Evolutionary conservation across 2,113 vertebrate species (phyloP).

Genomic region (Cyanoramphus novaezelandiae): DNA sequence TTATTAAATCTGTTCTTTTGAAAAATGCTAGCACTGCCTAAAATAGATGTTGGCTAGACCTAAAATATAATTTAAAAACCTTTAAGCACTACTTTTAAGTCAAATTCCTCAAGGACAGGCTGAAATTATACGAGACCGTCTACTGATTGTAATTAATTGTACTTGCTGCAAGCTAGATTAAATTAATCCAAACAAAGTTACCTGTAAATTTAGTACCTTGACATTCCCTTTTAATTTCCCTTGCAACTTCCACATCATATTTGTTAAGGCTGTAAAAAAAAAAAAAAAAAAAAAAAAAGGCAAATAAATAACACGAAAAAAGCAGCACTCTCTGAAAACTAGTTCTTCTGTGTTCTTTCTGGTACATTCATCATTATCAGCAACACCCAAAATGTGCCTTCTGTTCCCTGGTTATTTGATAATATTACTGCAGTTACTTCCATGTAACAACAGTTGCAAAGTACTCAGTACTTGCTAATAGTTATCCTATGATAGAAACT

Average conservation of each 20-base stretch:
- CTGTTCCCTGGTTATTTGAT: too few species aligned
- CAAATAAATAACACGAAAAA: neutral
- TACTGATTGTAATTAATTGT: neutral
- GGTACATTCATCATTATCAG: neutral
- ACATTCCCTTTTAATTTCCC: neutral
- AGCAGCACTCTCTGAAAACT: neutral
- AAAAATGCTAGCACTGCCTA: neutral
- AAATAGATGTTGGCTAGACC: neutral
- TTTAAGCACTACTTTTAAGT: neutral
- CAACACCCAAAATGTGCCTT: neutral
- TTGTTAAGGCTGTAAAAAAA: neutral
- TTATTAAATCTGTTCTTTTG: neutral
- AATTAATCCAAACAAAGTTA: neutral
- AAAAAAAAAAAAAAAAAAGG: too few species aligned
- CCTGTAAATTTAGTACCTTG: neutral
- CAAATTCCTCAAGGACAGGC: neutral
- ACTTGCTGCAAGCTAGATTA: neutral
- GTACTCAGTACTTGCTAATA: neutral
- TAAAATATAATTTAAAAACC: neutral
- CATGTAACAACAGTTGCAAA: neutral
- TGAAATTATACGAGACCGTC: neutral
- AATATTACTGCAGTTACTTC: neutral
- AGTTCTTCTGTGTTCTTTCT: neutral
- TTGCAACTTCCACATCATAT: neutral
- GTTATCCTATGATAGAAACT: neutral